Evolutionary conservation across 2,888 invertebrate genomes (phyloP), one percentile per base, ranked within the genome.

Genomic region (Nipponacmea schrenckii): DNA sequence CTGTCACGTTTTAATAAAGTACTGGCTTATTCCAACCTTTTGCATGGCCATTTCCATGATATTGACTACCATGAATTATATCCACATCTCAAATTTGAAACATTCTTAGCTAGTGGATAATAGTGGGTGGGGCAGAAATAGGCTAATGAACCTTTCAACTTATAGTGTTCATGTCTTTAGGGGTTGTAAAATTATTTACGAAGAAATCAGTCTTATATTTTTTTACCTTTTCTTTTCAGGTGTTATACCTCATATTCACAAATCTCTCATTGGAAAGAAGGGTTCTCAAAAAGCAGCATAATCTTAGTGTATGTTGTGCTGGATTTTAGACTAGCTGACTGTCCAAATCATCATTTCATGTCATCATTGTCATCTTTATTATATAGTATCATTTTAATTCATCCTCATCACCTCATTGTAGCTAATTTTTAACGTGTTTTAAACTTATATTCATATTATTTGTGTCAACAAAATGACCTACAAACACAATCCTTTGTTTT

Each of bases 201-300:
- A 31, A 8, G 8, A 39, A 39, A 39, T 39, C 39, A 39, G 1
- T 39, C 17, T 48, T 44, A 17, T 48, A 31, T 62, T 65, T 26
- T 39, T 24, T 45, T 8, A 5, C 44, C 74, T 66, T 79, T 80
- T 76, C 75, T 70, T 90, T 90, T 68, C 89, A 93, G 93, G 94
- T 93, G 99, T 99, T 86, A 99, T 99, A 90, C 99, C 99, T 87
- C 99, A 99, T 91, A 99, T 99, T 92, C 99, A 99, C 93, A 99
- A 99, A 91, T 98, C 98, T 74, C 94, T 99, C 83, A 99, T 99
- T 89, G 98, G 97, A 89, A 99, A 99, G 94, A 99, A 99, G 91
- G 96, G 95, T 74, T 82, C 86, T 62, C 86, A 87, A 80, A 86
- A 86, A 77, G 83, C 84, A 75, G 76, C 83, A 77, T 85, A 83